phyloP scores from a whole-genome alignment of 2,888 invertebrate genomes.

The Monopis laevigella region DNA sequence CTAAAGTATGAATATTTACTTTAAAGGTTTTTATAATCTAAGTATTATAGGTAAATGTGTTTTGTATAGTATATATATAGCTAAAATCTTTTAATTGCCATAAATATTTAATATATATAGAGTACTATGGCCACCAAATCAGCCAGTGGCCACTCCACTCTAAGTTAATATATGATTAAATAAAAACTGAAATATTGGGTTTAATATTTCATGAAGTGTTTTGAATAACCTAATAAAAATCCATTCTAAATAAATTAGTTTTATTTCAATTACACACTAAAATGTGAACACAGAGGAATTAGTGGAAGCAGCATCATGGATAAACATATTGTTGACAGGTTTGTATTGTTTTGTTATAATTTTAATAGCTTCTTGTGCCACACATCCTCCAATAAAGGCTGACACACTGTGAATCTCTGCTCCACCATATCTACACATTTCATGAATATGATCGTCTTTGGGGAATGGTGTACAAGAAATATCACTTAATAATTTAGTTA shows the following conservation, averaged over 20 bases:
- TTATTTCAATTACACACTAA: conserved; percentile 39
- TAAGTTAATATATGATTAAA: no score
- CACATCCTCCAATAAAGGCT: conserved; percentile 89
- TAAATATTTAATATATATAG: no score
- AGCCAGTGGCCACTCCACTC: no score
- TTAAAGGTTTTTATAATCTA: no score
- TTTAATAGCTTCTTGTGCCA: conserved; percentile 96
- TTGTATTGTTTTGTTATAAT: conserved; percentile 95
- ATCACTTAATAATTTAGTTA: conserved; percentile 81
- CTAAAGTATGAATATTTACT: no score
- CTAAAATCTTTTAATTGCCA: no score
- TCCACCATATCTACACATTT: conserved; percentile 95
- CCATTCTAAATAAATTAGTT: background rate
- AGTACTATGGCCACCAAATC: no score
- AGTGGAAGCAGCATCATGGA: conserved; percentile 93
- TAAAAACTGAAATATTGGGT: no score
- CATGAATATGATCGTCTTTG: conserved; percentile 94
- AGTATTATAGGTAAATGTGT: no score
- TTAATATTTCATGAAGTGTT: no score
- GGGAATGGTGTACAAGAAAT: conserved; percentile 82
- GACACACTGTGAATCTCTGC: conserved; percentile 95
- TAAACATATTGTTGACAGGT: conserved; percentile 93
- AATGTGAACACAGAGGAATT: conserved; percentile 84
- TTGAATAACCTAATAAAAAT: background rate
- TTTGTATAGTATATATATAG: no score